Percentiles rank a stretch among this genome's conserved stretches.
Conservation (phyloP, 2,113 vertebrate species). For the Grallaria varia region DNA sequence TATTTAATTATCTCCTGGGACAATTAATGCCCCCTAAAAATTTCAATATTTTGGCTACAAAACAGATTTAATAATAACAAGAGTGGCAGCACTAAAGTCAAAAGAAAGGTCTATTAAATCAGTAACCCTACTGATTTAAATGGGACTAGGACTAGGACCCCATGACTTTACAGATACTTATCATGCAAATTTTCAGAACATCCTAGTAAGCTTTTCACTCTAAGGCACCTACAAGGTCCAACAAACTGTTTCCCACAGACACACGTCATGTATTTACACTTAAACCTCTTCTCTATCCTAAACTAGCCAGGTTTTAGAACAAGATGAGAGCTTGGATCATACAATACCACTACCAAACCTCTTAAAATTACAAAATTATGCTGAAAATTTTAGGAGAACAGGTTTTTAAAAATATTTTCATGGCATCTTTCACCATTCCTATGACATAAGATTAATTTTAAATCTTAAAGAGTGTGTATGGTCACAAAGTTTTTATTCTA, state of each 20-base stretch:
- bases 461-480: not conserved
- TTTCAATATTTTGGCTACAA: slow-evolving; percentile 16
- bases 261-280: not conserved
- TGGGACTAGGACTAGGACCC: slow-evolving; percentile 7
- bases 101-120: slow-evolving; percentile 52
- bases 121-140: slow-evolving; percentile 57
- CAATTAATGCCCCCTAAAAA: slow-evolving; percentile 23
- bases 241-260: not conserved
- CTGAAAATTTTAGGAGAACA: not conserved
- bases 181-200: slow-evolving; percentile 52
- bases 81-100: not conserved
- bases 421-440: not conserved
- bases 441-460: not conserved
- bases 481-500: not conserved
- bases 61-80: slow-evolving; percentile 41
- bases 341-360: not conserved
- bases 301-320: not conserved
- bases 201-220: slow-evolving; percentile 44
- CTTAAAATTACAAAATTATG: not conserved
- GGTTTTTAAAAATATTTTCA: not conserved
- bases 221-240: slow-evolving; percentile 9
- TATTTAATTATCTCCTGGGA: slow-evolving; percentile 6
- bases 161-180: slow-evolving; percentile 18
- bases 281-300: not conserved
- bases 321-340: not conserved